Percentiles rank a stretch among this genome's conserved stretches.
These are phyloP conservation scores for Amphipoea oculea DNA, from an alignment of 2,888 invertebrate genomes.

Conservation along the genomic window DNA sequence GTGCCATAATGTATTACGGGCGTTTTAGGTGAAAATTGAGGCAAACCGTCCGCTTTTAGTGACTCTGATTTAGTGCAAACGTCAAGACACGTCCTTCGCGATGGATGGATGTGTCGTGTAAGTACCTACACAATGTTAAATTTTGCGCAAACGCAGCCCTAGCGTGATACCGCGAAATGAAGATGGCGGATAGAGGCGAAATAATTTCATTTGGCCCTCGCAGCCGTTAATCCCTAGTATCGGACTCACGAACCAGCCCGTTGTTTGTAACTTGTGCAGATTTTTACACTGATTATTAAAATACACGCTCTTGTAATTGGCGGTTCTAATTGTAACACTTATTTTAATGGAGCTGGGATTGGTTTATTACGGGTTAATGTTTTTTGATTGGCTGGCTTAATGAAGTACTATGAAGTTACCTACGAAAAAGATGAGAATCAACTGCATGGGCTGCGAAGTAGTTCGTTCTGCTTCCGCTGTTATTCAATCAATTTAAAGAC, in stretches of 20 bases:
- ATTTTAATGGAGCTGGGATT: slow-evolving; percentile 47
- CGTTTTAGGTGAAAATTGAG: not conserved
- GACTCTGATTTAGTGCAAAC: not conserved
- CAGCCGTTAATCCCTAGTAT: slow-evolving; percentile 71
- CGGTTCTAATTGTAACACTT: slow-evolving; percentile 64
- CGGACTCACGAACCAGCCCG: slow-evolving; percentile 66
- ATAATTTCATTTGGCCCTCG: slow-evolving; percentile 81
- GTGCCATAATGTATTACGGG: not conserved
- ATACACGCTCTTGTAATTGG: slow-evolving; percentile 63
- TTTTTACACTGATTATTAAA: slow-evolving; percentile 69
- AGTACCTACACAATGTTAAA: not conserved
- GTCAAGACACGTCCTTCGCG: not conserved
- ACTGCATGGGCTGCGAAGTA: too few species aligned
- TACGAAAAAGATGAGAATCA: not conserved
- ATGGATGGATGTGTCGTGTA: too few species aligned
- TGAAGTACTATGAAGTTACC: not conserved
- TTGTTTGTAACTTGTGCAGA: slow-evolving; percentile 64
- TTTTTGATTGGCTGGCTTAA: slow-evolving; percentile 16
- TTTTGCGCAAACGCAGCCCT: slow-evolving; percentile 64
- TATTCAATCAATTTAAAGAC: not conserved
- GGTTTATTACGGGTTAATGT: slow-evolving; percentile 46
- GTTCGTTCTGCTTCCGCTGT: not conserved
- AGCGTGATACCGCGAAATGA: slow-evolving; percentile 69
- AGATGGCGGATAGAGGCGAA: slow-evolving; percentile 79
- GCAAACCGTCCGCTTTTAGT: not conserved